Evolutionary conservation across 2,113 vertebrate species (phyloP), one percentile per base, ranked within the genome.

Genomic region (Varanus salvator): DNA sequence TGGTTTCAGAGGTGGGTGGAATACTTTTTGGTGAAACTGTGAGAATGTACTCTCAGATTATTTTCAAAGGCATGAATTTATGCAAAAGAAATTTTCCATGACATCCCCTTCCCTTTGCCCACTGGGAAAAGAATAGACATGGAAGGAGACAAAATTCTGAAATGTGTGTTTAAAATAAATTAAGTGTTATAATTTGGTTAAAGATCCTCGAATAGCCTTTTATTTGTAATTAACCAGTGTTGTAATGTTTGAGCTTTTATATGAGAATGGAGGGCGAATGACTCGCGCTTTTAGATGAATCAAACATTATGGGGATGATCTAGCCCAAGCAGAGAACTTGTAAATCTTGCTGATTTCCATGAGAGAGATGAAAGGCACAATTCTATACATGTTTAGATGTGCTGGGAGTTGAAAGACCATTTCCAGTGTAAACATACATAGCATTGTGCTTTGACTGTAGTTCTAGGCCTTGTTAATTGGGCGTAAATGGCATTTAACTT

Each of bases 141-240:
- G 80, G 89, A 85, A 92, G 90, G 88, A 90, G 87, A 84, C 38
- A 78, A 85, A 69, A 68, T 60, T 94, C 93, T 92, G 92, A 0
- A 1, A 84, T 84, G 50, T 90, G 48, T 91, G 90, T 48, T 87
- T 54, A 80, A 81, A 93, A 95, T 82, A 68, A 89, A 27, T 91
- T 86, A 76, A 74, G 57, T 82, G 85, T 92, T 11, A 3, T 44
- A 48, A 92, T 93, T 93, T 94, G 92, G 84, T 86, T 88, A 94
- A 93, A 71, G 0, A 5, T 87, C 91, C 87, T 89, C 86, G 82
- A 94, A 83, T 83, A 78, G 85, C 69, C 57, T 91, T 80, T 57
- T 93, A 91, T 88, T 91, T 91, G 80, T 84, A 80, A 50, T 50
- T 93, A 89, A 95, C 86, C 87, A 71, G 89, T 95, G 93, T 80